Evolutionary conservation across 1,140 invertebrate genomes (phyloP), one percentile per base, ranked within the genome.

Genomic region (Bombus haemorrhoidalis): DNA sequence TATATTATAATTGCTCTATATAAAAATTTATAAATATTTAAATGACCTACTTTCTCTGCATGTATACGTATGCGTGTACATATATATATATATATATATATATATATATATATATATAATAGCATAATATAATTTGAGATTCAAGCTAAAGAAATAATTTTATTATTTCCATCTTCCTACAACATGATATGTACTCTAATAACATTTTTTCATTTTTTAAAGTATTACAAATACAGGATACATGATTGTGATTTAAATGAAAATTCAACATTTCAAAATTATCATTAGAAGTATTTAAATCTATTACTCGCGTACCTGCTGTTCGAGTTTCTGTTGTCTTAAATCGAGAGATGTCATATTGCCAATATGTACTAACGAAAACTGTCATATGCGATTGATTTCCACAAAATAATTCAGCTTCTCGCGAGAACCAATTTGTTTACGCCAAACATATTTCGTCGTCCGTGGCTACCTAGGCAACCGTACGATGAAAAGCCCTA

Each of bases 271-370:
- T 34, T 62, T 41, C 6, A 62, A 37, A 74, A 69, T 39, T 47
- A 47, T 43, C 69, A 73, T 10, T 13, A 41, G 1, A 78, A 68
- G 0, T 59, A 3, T 80, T 53, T 22, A 28, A 25, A 41, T 32
- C 15, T n/a, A n/a, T 47, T 22, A 43, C n/a, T 15, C 10, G n/a
- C 80, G 95, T 94, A 97, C 97, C 96, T 97, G 97, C 94, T 97
- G 97, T 95, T 97, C 97, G 86, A 97, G 95, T 94, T 97, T 97
- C 94, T 97, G 96, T 93, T 97, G 97, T 83, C 97, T 96, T 83
- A 96, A 93, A 93, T 96, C 97, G 89, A 97, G 95, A 87, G 96
- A 96, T 86, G 96, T 96, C 96, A 97, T 97, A 81, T 89, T 84
- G 79, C 47, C 62, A 22, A 86, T 78, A 64, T 72, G 59, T 79